phyloP scores from a whole-genome alignment of 2,797 vertebrate species.

The Chaetophractus vellerosus region DNA sequence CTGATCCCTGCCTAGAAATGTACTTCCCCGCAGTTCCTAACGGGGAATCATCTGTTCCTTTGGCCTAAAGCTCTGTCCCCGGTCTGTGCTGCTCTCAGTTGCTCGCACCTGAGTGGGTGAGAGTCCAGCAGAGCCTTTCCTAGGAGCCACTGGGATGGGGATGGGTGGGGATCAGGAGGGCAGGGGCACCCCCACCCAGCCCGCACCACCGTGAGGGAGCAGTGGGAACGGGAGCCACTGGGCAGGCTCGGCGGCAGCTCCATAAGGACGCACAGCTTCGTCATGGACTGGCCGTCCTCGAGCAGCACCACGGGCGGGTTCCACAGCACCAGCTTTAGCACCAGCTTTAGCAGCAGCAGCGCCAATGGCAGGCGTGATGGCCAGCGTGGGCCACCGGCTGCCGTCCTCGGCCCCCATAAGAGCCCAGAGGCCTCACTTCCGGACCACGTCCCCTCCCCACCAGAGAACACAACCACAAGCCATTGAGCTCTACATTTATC shows the following conservation, averaged over 20 bases:
- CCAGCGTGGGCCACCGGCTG: slow-evolving; percentile 55
- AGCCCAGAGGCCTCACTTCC: not conserved
- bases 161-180: not conserved
- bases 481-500: not conserved
- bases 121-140: not conserved
- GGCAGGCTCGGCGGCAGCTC: accelerated
- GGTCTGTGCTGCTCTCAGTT: not conserved
- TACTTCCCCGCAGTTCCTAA: not conserved
- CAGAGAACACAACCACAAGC: not conserved
- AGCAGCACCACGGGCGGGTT: slow-evolving; percentile 56
- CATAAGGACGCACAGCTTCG: not conserved
- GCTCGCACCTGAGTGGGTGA: not conserved
- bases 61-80: no score
- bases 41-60: no score
- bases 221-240: not conserved
- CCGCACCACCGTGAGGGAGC: not conserved
- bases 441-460: not conserved
- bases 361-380: accelerated
- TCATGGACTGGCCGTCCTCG: slow-evolving; percentile 1
- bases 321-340: not conserved
- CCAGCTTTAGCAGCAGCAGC: slow-evolving; percentile 61
- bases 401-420: not conserved
- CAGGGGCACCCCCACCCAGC: not conserved
- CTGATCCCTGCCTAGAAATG: not conserved
- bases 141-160: not conserved